These are phyloP conservation scores for Vanacampus margaritifer DNA, from an alignment of 2,113 vertebrate genomes.

Conservation along the genomic window DNA sequence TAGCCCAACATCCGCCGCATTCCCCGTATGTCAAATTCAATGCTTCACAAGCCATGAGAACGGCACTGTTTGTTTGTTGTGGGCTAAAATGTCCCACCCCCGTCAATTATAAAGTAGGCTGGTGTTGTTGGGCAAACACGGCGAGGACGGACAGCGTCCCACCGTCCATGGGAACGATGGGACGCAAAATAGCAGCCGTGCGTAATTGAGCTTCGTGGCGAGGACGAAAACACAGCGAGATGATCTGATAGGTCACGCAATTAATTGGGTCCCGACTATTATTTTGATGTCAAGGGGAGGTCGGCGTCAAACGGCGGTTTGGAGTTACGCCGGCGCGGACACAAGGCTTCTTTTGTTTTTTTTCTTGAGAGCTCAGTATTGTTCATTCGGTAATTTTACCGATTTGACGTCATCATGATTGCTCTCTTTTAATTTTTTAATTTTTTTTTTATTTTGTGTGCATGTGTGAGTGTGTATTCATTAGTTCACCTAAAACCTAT, in stretches of 20 bases:
- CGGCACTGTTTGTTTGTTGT: constrained; percentile 10
- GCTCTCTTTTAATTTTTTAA: too few species aligned
- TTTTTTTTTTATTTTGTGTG: too few species aligned
- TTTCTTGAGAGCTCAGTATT: too few species aligned
- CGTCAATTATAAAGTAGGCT: not conserved
- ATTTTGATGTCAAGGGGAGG: constrained; percentile 39
- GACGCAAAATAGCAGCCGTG: not conserved
- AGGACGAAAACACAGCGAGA: constrained; percentile 17
- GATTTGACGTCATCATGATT: too few species aligned
- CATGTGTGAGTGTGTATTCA: too few species aligned
- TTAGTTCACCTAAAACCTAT: too few species aligned
- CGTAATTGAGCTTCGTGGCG: constrained; percentile 21
- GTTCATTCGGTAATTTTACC: too few species aligned
- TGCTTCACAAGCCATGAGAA: constrained; percentile 6
- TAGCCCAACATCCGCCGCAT: not conserved
- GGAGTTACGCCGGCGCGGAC: constrained; percentile 27
- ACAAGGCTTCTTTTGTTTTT: constrained; percentile 64
- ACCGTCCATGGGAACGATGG: constrained; percentile 21
- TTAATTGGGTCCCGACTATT: constrained; percentile 48
- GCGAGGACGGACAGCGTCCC: not conserved
- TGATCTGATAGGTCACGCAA: constrained; percentile 34
- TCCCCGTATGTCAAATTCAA: constrained; percentile 5
- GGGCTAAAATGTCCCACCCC: not conserved
- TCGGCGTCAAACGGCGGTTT: constrained; percentile 38
- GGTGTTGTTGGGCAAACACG: not conserved